Conservation (phyloP, 2,797 vertebrate species). For the Gymnothorax javanicus region DNA sequence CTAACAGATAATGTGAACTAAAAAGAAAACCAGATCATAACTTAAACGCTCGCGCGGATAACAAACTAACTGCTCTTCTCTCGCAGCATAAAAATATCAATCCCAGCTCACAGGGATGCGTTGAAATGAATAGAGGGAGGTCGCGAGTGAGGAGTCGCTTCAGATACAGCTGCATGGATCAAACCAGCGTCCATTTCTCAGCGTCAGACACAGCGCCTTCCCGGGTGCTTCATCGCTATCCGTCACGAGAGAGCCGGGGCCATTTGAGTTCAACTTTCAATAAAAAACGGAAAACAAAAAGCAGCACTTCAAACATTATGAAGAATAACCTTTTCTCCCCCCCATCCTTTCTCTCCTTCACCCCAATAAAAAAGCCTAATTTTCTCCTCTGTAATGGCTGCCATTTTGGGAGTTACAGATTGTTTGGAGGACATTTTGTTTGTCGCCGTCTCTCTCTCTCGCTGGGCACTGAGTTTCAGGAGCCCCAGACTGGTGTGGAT, state of each 20-base stretch:
- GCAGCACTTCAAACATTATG: conserved; percentile 32
- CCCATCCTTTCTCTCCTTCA: conserved; percentile 1
- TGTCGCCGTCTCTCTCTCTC: conserved; percentile 45
- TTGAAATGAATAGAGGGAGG: background rate
- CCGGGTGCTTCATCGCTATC: background rate
- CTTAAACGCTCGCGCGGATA: background rate
- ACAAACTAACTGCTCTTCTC: background rate
- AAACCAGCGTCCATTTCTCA: background rate
- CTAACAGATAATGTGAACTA: background rate
- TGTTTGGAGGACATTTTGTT: conserved; percentile 56
- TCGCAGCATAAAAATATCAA: background rate
- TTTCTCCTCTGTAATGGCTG: conserved; percentile 33
- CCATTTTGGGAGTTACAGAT: conserved; percentile 50
- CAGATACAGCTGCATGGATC: background rate
- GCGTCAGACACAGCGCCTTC: background rate
- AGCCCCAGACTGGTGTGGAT: conserved; percentile 11
- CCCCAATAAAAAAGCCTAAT: conserved; percentile 12
- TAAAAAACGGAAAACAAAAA: background rate
- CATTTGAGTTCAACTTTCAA: background rate
- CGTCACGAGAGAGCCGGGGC: background rate
- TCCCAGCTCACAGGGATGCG: background rate
- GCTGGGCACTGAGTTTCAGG: conserved; percentile 55
- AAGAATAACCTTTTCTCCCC: conserved; percentile 38
- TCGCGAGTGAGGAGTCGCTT: background rate
- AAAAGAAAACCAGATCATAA: background rate